A percentile compares a stretch with the other conserved stretches of the same genome.
phyloP scores from a whole-genome alignment of 2,888 invertebrate genomes.

The Andrena hattorfiana region DNA sequence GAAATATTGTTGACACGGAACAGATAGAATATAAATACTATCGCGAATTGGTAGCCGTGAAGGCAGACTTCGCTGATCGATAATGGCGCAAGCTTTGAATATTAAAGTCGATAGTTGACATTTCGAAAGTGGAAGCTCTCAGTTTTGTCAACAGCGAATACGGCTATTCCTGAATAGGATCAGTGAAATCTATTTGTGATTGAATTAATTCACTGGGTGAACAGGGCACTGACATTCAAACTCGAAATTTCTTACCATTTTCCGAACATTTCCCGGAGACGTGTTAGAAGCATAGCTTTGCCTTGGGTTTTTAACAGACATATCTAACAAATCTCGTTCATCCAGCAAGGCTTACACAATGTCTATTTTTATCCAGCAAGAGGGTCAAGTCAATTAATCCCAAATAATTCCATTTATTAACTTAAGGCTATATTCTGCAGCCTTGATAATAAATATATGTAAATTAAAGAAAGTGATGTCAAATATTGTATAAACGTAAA shows the following conservation, averaged over 20 bases:
- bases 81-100: constrained; percentile 45
- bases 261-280: not conserved
- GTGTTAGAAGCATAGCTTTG: not conserved
- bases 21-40: constrained; percentile 55
- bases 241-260: not conserved
- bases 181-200: not conserved
- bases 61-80: constrained; percentile 26
- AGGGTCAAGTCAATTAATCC: too few species aligned
- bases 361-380: too few species aligned
- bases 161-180: not conserved
- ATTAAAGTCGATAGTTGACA: constrained; percentile 33
- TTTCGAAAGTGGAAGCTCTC: not conserved
- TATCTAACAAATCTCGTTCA: too few species aligned
- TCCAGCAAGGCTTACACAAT: too few species aligned
- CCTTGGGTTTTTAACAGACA: not conserved
- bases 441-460: too few species aligned
- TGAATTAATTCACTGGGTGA: not conserved
- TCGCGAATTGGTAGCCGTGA: constrained; percentile 34
- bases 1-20: constrained; percentile 50
- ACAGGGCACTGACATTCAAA: not conserved
- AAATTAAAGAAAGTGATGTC: too few species aligned
- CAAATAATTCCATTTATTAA: too few species aligned
- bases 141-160: not conserved
- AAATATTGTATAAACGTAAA: too few species aligned
- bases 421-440: too few species aligned